phyloP scores from a whole-genome alignment of 2,797 vertebrate genomes.

The Xiphophorus birchmanni region DNA sequence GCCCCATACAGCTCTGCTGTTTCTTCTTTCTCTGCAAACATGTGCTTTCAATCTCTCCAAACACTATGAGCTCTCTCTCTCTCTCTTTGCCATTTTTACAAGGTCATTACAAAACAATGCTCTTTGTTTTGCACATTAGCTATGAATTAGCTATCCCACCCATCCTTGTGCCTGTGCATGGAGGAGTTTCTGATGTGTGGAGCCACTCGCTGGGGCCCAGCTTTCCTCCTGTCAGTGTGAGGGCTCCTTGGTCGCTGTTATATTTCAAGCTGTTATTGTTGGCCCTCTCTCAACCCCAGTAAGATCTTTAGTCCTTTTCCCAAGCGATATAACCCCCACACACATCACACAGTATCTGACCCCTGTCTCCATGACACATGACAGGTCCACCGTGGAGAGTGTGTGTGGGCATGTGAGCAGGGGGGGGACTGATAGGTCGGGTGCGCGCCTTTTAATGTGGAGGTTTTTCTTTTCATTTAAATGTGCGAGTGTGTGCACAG shows the following conservation, averaged over 20 bases:
- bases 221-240: slow-evolving; percentile 70
- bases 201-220: slow-evolving; percentile 78
- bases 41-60: slow-evolving; percentile 92
- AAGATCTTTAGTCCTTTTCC: slow-evolving; percentile 93
- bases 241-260: slow-evolving; percentile 77
- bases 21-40: slow-evolving; percentile 81
- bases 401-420: slow-evolving; percentile 37
- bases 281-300: slow-evolving; percentile 82
- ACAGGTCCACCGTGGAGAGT: slow-evolving; percentile 66
- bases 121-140: slow-evolving; percentile 90
- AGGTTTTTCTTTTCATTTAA: slow-evolving; percentile 40
- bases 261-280: slow-evolving; percentile 98
- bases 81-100: slow-evolving; percentile 71
- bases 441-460: slow-evolving; percentile 14
- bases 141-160: slow-evolving; percentile 86
- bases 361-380: slow-evolving; percentile 80
- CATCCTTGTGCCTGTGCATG: slow-evolving; percentile 82
- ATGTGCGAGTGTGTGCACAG: slow-evolving; percentile 43
- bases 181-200: slow-evolving; percentile 85
- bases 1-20: slow-evolving; percentile 67
- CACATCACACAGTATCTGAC: slow-evolving; percentile 82
- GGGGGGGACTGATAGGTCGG: slow-evolving; percentile 15
- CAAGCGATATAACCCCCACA: slow-evolving; percentile 85
- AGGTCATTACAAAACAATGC: slow-evolving; percentile 88
- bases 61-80: slow-evolving; percentile 77